Evolutionary conservation across 2,797 vertebrate genomes (phyloP).

Genomic region (Caiman crocodilus): DNA sequence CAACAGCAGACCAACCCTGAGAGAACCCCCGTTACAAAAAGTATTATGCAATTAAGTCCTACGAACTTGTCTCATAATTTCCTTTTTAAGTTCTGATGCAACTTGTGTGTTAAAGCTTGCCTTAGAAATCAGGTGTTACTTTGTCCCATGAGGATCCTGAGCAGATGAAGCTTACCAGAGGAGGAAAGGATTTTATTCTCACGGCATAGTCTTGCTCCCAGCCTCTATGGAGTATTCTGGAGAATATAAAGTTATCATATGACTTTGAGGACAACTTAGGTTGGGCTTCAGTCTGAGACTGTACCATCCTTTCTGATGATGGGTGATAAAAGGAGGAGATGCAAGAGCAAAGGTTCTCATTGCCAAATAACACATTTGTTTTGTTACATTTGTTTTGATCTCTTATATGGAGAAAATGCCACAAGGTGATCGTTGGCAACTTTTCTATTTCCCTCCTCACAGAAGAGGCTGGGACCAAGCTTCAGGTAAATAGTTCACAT

Average conservation of each 20-base stretch:
- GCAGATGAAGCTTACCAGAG: not conserved
- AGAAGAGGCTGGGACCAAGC: too few relatives aligned
- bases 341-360: too few relatives aligned
- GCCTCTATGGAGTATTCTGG: not conserved
- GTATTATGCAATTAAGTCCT: not conserved
- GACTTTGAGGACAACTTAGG: not conserved
- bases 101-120: not conserved
- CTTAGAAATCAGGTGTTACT: not conserved
- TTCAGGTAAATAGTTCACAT: too few relatives aligned
- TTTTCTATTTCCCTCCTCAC: too few relatives aligned
- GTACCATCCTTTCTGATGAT: not conserved
- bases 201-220: not conserved
- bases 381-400: too few relatives aligned
- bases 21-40: not conserved
- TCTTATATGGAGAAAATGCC: too few relatives aligned
- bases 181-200: not conserved
- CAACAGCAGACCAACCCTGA: too few relatives aligned
- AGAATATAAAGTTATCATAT: not conserved
- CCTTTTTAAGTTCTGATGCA: not conserved
- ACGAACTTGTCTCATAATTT: not conserved
- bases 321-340: too few relatives aligned
- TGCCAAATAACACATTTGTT: too few relatives aligned
- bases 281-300: not conserved
- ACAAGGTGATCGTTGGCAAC: too few relatives aligned
- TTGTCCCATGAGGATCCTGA: not conserved